Evolutionary conservation across 2,113 vertebrate species (phyloP).

Genomic region (Nyctereutes procyonoides): DNA sequence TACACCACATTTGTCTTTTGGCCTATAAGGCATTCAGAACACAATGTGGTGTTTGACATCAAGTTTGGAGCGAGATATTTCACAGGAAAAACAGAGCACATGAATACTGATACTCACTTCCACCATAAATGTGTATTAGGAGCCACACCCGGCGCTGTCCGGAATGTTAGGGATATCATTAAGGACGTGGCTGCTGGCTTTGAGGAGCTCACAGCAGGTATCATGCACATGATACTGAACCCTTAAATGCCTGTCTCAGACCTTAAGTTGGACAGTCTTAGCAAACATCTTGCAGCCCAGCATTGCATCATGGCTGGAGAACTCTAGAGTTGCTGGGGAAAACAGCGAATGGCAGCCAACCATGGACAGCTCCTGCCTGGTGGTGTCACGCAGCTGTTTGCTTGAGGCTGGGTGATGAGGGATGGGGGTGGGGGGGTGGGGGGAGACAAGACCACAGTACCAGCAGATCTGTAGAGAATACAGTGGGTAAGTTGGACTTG

Average conservation of each 20-base stretch:
- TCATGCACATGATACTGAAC: neutral
- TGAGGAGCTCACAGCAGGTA: neutral
- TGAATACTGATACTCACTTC: neutral
- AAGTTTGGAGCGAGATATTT: slow-evolving; percentile 3
- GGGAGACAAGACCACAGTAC: neutral
- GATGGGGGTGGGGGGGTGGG: neutral
- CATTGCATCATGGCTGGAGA: neutral
- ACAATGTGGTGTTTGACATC: neutral
- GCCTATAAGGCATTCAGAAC: neutral
- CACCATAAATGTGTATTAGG: neutral
- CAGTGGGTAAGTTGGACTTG: neutral
- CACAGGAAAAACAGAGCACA: neutral
- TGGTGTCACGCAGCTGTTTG: too few relatives aligned
- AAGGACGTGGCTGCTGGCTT: neutral
- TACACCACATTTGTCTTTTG: neutral
- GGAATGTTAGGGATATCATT: neutral
- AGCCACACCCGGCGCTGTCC: neutral
- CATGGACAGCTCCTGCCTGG: fast-evolving
- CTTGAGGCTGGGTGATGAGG: neutral
- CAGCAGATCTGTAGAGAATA: too few relatives aligned
- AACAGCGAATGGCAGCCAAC: neutral
- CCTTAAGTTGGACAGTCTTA: neutral
- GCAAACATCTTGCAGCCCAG: neutral
- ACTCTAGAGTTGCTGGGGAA: neutral
- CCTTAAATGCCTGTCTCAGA: neutral